Evolutionary conservation across 2,113 vertebrate species (phyloP), one percentile per base, ranked within the genome.

Genomic region (Hydropotes inermis): DNA sequence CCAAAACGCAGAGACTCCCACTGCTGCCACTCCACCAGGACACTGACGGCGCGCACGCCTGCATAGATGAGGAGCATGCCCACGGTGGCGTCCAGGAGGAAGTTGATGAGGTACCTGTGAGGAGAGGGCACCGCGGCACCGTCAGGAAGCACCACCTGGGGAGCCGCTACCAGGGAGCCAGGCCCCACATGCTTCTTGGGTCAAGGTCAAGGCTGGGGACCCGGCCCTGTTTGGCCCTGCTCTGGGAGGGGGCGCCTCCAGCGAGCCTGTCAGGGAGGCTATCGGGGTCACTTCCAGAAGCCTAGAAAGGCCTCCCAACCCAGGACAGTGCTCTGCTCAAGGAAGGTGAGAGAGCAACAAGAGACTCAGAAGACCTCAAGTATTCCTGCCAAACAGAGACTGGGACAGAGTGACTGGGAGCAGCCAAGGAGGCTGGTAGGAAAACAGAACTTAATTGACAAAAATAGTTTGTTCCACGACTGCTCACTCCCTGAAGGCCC

Each of bases 1-100:
- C 99, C 99, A 54, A 99, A 99, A 55, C 99, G 99, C 86, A 99
- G 99, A 79, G 99, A 99, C 9, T 99, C 99, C 99, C 99, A 99
- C 98, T 99, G 99, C 97, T 99, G 99, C 99, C 99, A 99, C 91
- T 99, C 99, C 86, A 99, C 99, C 78, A 99, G 89, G 96, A 99
- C 99, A 74, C 99, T 99, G 97, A 99, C 99, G 0, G 98, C 99
- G 12, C 99, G 99, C 70, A 99, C 99, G 0, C 99, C 99, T 2
- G 98, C 98, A 30, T 99, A 99, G 99, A 99, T 99, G 13, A 99
- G 99, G 98, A 99, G 99, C 99, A 99, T 99, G 81, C 99, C 99
- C 97, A 99, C 98, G 0, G 99, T 99, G 85, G 99, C 99, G 45
- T 99, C 99, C 98, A 99, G 98, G 84, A 99, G 98, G 98, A 99